A percentile compares a stretch with the other conserved stretches of the same genome.
Conservation (phyloP, 2,888 invertebrate genomes). For the Hypomecis punctinalis region DNA sequence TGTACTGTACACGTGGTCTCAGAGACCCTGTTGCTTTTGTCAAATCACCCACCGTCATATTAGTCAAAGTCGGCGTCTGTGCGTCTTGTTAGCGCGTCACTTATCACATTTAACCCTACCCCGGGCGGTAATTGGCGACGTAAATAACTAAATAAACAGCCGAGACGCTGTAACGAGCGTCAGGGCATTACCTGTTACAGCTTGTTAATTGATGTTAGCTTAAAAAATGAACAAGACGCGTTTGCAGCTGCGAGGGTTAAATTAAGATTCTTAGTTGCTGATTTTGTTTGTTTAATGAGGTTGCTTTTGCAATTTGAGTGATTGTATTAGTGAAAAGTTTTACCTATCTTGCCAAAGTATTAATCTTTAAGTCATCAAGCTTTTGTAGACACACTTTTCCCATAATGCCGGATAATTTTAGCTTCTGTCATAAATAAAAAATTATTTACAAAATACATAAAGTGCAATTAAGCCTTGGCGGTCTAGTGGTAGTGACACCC, state of each 20-base stretch:
- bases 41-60: slow-evolving; percentile 32
- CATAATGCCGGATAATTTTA: no score
- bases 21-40: slow-evolving; percentile 17
- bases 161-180: slow-evolving; percentile 46
- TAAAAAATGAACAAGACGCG: slow-evolving; percentile 26
- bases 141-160: slow-evolving; percentile 62
- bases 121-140: slow-evolving; percentile 61
- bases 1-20: neutral
- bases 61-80: slow-evolving; percentile 39
- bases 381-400: no score
- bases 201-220: slow-evolving; percentile 42
- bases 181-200: slow-evolving; percentile 43
- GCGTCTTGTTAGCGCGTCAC: slow-evolving; percentile 63
- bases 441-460: no score
- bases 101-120: slow-evolving; percentile 66
- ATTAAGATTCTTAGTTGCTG: slow-evolving; percentile 7
- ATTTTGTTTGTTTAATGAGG: slow-evolving; percentile 3
- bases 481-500: no score
- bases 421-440: no score
- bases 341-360: no score
- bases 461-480: no score
- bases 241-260: slow-evolving; percentile 9
- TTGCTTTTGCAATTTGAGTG: neutral
- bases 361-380: no score
- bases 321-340: no score